Evolutionary conservation across 1,140 invertebrate genomes (phyloP), one percentile per base, ranked within the genome.

Genomic region (Nasonia giraulti): DNA sequence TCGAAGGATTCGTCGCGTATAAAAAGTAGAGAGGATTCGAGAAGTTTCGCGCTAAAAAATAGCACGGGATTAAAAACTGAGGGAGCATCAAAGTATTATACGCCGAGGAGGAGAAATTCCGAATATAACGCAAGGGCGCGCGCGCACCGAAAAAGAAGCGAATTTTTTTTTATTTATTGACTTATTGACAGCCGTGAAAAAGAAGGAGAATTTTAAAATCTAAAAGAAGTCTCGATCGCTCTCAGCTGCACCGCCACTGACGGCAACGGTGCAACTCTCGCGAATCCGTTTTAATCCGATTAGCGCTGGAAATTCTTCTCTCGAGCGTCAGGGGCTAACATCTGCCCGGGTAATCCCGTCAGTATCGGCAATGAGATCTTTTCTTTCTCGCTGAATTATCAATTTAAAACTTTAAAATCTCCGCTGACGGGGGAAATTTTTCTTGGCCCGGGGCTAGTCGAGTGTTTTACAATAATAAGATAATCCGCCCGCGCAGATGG

Each of bases 281-380:
- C n/a, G 37, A 79, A 84, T 84, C 76, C 27, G 12, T 84, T 84
- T 84, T 84, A 84, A 84, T 79, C 76, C 82, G 82, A 84, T 84
- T 78, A 71, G 71, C 76, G 27, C 27, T 55, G 23, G 27, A 79
- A 20, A 79, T 79, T 84, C 82, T 84, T 84, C 78, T 62, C 20
- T n/a, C 55, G 6, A n/a, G 55, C 55, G 27, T 37, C 33, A 44
- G 17, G 50, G 71, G 75, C 76, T 76, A 84, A 79, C 66, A 73
- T 78, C 82, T 79, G 27, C 71, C 11, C 69, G 33, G 68, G 76
- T 84, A 84, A 84, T 79, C 44, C 47, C 33, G 55, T 79, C 75
- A 55, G 44, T 73, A 71, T 84, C 76, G 76, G 12, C 75, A 74
- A 79, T 68, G 44, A 77, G n/a, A 82, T 74, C 55, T 83, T 82